A percentile compares a stretch with the other conserved stretches of the same genome.
phyloP scores from a whole-genome alignment of 2,797 vertebrate genomes.

The Micromesistius poutassou region DNA sequence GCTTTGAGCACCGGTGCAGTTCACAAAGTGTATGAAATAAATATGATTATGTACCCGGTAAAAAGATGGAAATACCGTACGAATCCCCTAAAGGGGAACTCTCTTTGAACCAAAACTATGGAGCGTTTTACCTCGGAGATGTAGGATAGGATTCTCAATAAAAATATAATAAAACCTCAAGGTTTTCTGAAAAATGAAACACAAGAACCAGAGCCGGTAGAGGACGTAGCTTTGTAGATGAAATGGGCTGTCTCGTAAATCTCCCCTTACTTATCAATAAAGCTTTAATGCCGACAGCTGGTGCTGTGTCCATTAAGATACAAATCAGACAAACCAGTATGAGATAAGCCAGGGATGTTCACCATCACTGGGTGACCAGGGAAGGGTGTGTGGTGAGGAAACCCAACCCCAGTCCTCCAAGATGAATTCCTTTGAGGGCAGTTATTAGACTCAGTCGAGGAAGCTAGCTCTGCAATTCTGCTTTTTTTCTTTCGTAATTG shows the following conservation, averaged over 20 bases:
- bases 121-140: not conserved
- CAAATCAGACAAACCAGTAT: not conserved
- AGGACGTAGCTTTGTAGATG: not conserved
- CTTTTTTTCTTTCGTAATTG: conserved; percentile 21
- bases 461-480: conserved; percentile 10
- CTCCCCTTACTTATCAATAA: not conserved
- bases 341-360: not conserved
- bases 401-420: not conserved
- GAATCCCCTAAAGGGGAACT: not conserved
- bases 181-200: not conserved
- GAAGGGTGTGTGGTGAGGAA: not conserved
- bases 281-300: not conserved
- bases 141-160: not conserved
- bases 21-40: not conserved
- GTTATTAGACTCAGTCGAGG: not conserved
- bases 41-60: not conserved
- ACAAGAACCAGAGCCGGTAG: not conserved
- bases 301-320: not conserved
- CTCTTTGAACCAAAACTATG: not conserved
- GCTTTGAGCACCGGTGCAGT: not conserved
- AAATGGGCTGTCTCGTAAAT: not conserved
- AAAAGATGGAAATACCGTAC: not conserved
- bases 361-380: not conserved
- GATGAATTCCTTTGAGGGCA: not conserved
- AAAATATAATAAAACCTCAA: not conserved